Evolutionary conservation across 2,113 vertebrate species (phyloP), one percentile per base, ranked within the genome.

Genomic region (Electrona antarctica): DNA sequence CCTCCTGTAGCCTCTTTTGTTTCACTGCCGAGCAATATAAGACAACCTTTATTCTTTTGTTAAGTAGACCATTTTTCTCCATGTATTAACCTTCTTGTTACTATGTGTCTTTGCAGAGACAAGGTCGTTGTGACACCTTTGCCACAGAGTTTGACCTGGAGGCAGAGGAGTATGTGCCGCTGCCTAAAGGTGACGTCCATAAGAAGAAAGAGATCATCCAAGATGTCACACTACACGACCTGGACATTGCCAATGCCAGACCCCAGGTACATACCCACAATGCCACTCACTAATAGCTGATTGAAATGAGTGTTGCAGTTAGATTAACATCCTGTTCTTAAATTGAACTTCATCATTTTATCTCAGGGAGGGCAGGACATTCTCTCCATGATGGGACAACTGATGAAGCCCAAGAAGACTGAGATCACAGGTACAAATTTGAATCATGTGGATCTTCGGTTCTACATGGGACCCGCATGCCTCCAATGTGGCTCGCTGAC

Each of bases 141-240:
- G 98, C 98, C 73, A 99, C 98, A 0, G 98, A 99, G 90, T 99
- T 99, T 58, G 97, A 99, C 92, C 96, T 99, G 88, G 98, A 99
- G 90, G 98, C 98, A 0, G 98, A 99, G 86, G 98, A 99, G 76
- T 99, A 99, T 0, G 98, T 99, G 52, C 97, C 97, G 0, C 91
- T 99, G 82, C 98, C 98, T 49, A 99, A 99, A 89, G 97, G 97
- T 0, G 98, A 99, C 6, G 98, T 99, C 64, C 98, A 99, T 92
- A 99, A 99, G 90, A 99, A 99, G 92, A 99, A 99, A 86, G 98
- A 99, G 88, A 98, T 99, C 72, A 98, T 99, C 76, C 98, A 99
- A 90, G 98, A 99, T 46, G 97, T 99, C 79, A 99, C 98, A 9
- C 88, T 99, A 78, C 98, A 99, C 6, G 97, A 99, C 86, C 90